Percentiles rank a stretch among this genome's conserved stretches.
phyloP scores from a whole-genome alignment of 2,888 invertebrate species.

The Aporophyla lueneburgensis region DNA sequence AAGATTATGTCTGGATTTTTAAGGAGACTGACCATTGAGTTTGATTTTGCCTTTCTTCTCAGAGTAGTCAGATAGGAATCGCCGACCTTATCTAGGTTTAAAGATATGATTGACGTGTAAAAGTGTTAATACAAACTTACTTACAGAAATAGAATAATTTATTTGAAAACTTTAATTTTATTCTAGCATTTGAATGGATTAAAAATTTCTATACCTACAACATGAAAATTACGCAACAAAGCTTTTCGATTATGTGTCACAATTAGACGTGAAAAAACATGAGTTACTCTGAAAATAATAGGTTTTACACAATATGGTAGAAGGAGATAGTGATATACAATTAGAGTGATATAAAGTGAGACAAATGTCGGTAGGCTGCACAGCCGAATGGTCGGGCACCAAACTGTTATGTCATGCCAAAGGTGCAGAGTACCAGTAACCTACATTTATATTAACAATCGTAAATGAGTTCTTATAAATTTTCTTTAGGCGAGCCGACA shows the following conservation, averaged over 20 bases:
- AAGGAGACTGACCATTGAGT: too few species aligned
- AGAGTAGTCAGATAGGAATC: too few species aligned
- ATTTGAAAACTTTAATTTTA: neutral
- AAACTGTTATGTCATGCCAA: constrained; percentile 58
- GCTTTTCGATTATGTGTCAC: constrained; percentile 14
- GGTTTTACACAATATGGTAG: constrained; percentile 30
- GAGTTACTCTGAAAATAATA: constrained; percentile 42
- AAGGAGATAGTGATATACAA: constrained; percentile 44
- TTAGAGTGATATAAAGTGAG: constrained; percentile 32
- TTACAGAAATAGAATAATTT: too few species aligned
- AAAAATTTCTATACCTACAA: neutral
- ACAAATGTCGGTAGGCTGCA: constrained; percentile 12
- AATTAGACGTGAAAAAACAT: constrained; percentile 36
- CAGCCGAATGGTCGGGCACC: constrained; percentile 28
- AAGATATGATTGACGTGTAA: too few species aligned
- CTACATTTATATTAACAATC: constrained; percentile 45
- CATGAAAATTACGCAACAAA: constrained; percentile 15
- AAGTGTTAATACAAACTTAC: too few species aligned
- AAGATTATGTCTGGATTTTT: too few species aligned
- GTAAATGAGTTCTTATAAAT: constrained; percentile 33
- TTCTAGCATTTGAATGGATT: neutral
- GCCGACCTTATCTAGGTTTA: too few species aligned
- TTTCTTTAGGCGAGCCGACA: neutral
- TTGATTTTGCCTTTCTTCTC: too few species aligned
- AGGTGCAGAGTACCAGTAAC: constrained; percentile 60